Conservation (phyloP, 2,888 invertebrate species). For the Hypselothyrea guttata region DNA sequence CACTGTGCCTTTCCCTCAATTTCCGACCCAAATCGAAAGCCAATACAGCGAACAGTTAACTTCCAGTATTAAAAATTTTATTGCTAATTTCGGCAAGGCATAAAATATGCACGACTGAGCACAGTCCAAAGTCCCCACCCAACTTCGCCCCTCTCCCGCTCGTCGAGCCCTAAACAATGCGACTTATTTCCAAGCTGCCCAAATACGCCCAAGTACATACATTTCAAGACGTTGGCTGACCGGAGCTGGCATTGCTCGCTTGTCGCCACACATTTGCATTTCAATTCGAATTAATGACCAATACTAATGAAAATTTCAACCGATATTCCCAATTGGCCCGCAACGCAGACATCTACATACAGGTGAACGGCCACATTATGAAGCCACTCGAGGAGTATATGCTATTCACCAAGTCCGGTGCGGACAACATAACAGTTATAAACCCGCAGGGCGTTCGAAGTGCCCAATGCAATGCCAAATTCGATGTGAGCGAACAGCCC, state of each 20-base stretch:
- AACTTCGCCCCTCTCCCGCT: not conserved
- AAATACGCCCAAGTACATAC: not conserved
- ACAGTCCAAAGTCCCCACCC: constrained; percentile 9
- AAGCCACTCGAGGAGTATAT: constrained; percentile 95
- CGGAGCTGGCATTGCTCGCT: not conserved
- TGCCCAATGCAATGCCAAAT: constrained; percentile 92
- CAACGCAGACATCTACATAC: constrained; percentile 89
- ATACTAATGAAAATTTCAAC: constrained; percentile 70
- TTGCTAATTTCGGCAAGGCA: constrained; percentile 70
- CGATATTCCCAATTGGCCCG: constrained; percentile 20
- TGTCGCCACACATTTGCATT: constrained; percentile 60
- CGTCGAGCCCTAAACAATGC: too few species aligned
- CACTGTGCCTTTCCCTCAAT: constrained; percentile 5
- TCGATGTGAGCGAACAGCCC: constrained; percentile 86
- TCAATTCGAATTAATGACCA: constrained; percentile 77
- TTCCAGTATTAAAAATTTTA: constrained; percentile 67
- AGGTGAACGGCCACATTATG: constrained; percentile 91
- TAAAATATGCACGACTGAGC: constrained; percentile 67
- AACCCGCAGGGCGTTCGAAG: constrained; percentile 93
- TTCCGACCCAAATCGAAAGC: constrained; percentile 12
- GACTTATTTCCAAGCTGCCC: too few species aligned
- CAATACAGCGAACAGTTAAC: constrained; percentile 34
- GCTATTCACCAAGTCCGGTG: constrained; percentile 92
- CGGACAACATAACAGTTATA: constrained; percentile 93
- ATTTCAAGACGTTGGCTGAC: not conserved